phyloP scores from a whole-genome alignment of 2,888 invertebrate species.

The Entomobrya proxima region DNA sequence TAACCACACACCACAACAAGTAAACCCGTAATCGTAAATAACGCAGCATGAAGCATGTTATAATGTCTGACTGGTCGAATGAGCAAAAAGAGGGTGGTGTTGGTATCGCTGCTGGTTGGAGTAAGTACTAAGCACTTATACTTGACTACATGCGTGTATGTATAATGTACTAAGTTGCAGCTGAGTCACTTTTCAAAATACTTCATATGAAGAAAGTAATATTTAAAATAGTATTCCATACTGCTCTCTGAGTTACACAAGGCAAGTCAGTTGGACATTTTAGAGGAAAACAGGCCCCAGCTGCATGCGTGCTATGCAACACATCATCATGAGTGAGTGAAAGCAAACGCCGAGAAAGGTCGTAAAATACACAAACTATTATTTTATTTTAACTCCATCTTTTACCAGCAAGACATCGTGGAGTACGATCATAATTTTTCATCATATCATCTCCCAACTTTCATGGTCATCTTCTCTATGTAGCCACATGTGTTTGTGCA shows the following conservation, averaged over 20 bases:
- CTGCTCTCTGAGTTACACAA: background rate
- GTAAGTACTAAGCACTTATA: background rate
- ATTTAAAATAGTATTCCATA: background rate
- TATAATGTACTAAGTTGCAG: constrained; percentile 8
- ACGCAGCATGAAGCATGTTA: constrained; percentile 61
- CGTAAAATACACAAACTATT: constrained; percentile 14
- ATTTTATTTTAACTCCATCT: background rate
- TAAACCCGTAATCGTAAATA: constrained; percentile 57
- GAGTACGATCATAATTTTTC: constrained; percentile 12
- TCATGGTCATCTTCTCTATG: constrained; percentile 26
- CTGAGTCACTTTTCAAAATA: background rate
- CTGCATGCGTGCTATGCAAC: constrained; percentile 1
- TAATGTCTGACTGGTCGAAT: constrained; percentile 56
- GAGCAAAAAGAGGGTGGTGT: constrained; percentile 43
- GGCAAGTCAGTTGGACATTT: background rate
- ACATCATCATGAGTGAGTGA: constrained; percentile 13
- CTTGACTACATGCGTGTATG: no score
- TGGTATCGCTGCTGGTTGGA: no score
- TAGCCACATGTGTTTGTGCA: constrained; percentile 11
- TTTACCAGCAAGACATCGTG: background rate
- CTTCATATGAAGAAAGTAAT: background rate
- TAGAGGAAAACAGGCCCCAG: no score
- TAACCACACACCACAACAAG: constrained; percentile 13
- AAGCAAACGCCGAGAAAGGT: constrained; percentile 8
- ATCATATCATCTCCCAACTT: constrained; percentile 8